Percentiles rank a stretch among this genome's conserved stretches.
phyloP scores from a whole-genome alignment of 2,113 vertebrate species.

The Oreochromis aureus region DNA sequence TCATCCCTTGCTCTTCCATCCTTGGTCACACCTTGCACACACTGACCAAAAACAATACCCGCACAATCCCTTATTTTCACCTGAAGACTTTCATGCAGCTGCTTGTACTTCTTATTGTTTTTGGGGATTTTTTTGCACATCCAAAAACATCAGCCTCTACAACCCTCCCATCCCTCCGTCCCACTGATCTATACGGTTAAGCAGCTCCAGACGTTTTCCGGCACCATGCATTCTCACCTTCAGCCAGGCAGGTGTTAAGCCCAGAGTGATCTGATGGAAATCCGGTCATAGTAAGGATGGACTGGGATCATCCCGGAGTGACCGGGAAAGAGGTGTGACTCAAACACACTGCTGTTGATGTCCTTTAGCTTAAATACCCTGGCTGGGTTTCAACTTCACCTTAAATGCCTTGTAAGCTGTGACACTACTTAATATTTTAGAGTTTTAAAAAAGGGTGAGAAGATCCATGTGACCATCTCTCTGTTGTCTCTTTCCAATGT shows the following conservation, averaged over 20 bases:
- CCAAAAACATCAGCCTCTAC: not conserved
- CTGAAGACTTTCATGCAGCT: not conserved
- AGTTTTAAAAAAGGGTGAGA: not conserved
- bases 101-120: not conserved
- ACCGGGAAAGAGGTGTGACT: constrained; percentile 11
- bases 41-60: not conserved
- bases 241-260: constrained; percentile 40
- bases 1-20: not conserved
- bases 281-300: constrained; percentile 29
- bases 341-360: not conserved
- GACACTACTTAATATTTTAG: not conserved
- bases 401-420: not conserved
- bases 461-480: not conserved
- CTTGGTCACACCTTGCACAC: not conserved
- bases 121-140: accelerated
- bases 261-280: constrained; percentile 27
- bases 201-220: not conserved
- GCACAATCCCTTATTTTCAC: not conserved
- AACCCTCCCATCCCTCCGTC: not conserved
- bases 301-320: constrained; percentile 49
- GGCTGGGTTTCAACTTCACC: not conserved
- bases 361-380: not conserved
- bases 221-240: constrained; percentile 4
- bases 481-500: not conserved
- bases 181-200: not conserved